Evolutionary conservation across 1,140 invertebrate genomes (phyloP).

Genomic region (Nephila pilipes): DNA sequence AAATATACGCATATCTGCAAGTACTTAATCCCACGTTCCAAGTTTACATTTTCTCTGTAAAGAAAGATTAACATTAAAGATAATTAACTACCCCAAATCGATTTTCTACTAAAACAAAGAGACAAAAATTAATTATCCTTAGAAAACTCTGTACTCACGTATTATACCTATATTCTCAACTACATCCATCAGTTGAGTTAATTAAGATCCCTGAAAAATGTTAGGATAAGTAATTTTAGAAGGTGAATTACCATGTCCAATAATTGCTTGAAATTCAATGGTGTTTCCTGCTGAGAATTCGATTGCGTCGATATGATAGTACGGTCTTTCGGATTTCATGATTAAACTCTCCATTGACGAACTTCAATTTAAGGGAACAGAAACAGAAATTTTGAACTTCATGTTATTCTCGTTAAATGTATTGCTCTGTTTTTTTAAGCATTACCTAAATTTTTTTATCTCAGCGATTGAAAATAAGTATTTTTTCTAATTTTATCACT

Average conservation of each 20-base stretch:
- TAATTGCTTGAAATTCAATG: conserved; percentile 62
- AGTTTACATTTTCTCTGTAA: conserved; percentile 51
- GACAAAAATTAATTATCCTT: conserved; percentile 64
- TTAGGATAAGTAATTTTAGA: conserved; percentile 49
- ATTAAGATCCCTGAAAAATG: conserved; percentile 62
- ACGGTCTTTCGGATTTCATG: not conserved
- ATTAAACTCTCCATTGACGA: not conserved
- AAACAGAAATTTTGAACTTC: no score
- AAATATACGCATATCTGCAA: conserved; percentile 46
- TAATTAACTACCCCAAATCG: conserved; percentile 62
- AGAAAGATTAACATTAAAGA: conserved; percentile 61
- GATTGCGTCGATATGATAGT: conserved; percentile 16
- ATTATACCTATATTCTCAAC: conserved; percentile 42
- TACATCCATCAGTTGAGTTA: conserved; percentile 63
- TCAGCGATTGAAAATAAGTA: no score
- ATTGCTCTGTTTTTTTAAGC: no score
- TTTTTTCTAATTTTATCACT: no score
- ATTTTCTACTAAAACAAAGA: conserved; percentile 48
- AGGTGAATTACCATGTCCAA: conserved; percentile 33
- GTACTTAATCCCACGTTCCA: conserved; percentile 24
- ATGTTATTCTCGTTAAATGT: no score
- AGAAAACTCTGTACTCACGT: not conserved
- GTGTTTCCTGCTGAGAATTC: conserved; percentile 4
- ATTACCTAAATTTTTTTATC: no score
- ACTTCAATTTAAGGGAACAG: not conserved